Evolutionary conservation across 2,888 invertebrate genomes (phyloP).

Genomic region (Tiphia femorata): DNA sequence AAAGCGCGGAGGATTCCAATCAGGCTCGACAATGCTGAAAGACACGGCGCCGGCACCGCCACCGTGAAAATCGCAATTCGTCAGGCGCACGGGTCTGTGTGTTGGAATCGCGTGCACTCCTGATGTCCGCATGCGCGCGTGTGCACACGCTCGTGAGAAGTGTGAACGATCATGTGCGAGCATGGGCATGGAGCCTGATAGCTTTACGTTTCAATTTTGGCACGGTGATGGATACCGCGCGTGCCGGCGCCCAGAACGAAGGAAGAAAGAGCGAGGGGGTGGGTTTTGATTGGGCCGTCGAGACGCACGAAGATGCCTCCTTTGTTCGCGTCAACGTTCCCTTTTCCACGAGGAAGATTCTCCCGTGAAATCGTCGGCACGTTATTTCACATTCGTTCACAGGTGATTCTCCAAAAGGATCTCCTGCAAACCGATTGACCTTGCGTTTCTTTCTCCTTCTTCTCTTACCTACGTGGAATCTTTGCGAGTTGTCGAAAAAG

Average conservation of each 20-base stretch:
- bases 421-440: no score
- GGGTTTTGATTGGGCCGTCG: conserved; percentile 45
- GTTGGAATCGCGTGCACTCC: background rate
- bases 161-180: background rate
- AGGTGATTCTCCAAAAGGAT: no score
- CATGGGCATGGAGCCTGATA: conserved; percentile 37
- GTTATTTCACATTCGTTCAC: no score
- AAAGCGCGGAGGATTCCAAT: conserved; percentile 48
- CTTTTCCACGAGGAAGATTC: no score
- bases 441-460: no score
- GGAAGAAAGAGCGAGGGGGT: no score
- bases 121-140: background rate
- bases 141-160: conserved; percentile 5
- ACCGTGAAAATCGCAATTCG: conserved; percentile 34
- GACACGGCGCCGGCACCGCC: conserved; percentile 25
- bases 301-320: no score
- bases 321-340: no score
- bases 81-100: conserved; percentile 22
- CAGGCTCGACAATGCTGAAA: conserved; percentile 46
- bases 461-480: no score
- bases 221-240: conserved; percentile 50
- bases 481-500: no score
- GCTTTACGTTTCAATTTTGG: conserved; percentile 58
- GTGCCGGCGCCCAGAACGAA: conserved; percentile 31
- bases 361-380: no score